Evolutionary conservation across 2,888 invertebrate genomes (phyloP).

Genomic region (Autographa pulchrina): DNA sequence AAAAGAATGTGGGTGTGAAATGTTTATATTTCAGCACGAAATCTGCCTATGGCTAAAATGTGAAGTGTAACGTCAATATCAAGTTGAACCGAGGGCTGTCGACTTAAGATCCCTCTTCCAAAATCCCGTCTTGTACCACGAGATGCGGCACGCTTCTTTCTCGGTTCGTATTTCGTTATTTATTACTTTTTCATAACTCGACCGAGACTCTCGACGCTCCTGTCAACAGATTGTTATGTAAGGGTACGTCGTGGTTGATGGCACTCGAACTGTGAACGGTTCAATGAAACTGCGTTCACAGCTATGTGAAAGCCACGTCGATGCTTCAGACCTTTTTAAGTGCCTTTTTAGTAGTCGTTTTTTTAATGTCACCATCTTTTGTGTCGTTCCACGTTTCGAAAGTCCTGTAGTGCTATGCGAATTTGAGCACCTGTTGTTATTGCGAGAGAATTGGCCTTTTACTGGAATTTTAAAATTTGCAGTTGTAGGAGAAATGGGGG

Average conservation of each 20-base stretch:
- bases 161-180: slow-evolving; percentile 50
- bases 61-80: slow-evolving; percentile 44
- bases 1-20: background rate
- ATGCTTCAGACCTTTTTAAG: slow-evolving; percentile 60
- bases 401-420: slow-evolving; percentile 11
- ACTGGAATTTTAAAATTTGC: background rate
- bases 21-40: slow-evolving; percentile 22
- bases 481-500: background rate
- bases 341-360: slow-evolving; percentile 54
- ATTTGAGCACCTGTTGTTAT: slow-evolving; percentile 17
- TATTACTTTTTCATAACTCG: slow-evolving; percentile 51
- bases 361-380: slow-evolving; percentile 49
- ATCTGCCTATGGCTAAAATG: slow-evolving; percentile 15
- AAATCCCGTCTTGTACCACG: slow-evolving; percentile 37
- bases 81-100: slow-evolving; percentile 38
- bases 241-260: slow-evolving; percentile 44
- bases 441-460: background rate
- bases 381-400: slow-evolving; percentile 21
- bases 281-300: slow-evolving; percentile 65
- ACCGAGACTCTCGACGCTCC: slow-evolving; percentile 38
- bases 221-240: slow-evolving; percentile 54
- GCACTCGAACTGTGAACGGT: slow-evolving; percentile 60
- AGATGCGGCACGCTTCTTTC: slow-evolving; percentile 30
- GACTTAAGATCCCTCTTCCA: slow-evolving; percentile 36
- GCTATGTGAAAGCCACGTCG: slow-evolving; percentile 47